phyloP scores from a whole-genome alignment of 2,797 vertebrate genomes.

The Toxotes lorentzi region DNA sequence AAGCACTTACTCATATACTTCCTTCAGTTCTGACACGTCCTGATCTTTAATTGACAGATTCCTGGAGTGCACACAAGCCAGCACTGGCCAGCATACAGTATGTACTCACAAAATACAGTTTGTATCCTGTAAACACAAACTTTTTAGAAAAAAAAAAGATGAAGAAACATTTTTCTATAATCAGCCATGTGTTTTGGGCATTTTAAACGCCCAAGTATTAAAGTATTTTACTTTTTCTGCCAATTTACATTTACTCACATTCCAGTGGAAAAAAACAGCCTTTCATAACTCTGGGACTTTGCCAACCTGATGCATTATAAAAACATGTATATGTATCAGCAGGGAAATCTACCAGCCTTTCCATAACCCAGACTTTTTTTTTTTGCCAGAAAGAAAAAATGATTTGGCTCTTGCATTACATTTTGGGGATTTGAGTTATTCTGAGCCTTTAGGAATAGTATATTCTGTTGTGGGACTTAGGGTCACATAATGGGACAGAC shows the following conservation, averaged over 20 bases:
- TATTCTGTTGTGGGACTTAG: constrained; percentile 52
- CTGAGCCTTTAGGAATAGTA: constrained; percentile 35
- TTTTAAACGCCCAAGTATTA: no score
- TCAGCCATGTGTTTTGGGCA: background rate
- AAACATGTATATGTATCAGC: constrained; percentile 24
- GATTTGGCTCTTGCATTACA: constrained; percentile 34
- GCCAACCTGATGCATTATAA: constrained; percentile 20
- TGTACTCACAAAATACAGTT: background rate
- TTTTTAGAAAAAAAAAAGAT: background rate
- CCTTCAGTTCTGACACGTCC: constrained; percentile 10
- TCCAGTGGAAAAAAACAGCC: background rate
- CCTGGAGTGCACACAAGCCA: background rate
- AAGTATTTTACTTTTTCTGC: constrained; percentile 3
- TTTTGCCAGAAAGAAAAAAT: constrained; percentile 18
- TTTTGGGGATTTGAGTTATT: constrained; percentile 35
- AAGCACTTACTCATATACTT: constrained; percentile 4
- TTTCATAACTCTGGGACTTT: constrained; percentile 13
- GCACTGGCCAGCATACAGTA: background rate
- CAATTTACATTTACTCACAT: constrained; percentile 2
- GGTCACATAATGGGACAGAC: constrained; percentile 57
- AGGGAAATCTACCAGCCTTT: constrained; percentile 42
- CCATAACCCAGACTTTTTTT: background rate
- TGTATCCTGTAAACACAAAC: constrained; percentile 3
- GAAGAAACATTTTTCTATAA: background rate
- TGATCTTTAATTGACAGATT: constrained; percentile 30